Evolutionary conservation across 2,113 vertebrate species (phyloP).

Genomic region (Sardina pilchardus): DNA sequence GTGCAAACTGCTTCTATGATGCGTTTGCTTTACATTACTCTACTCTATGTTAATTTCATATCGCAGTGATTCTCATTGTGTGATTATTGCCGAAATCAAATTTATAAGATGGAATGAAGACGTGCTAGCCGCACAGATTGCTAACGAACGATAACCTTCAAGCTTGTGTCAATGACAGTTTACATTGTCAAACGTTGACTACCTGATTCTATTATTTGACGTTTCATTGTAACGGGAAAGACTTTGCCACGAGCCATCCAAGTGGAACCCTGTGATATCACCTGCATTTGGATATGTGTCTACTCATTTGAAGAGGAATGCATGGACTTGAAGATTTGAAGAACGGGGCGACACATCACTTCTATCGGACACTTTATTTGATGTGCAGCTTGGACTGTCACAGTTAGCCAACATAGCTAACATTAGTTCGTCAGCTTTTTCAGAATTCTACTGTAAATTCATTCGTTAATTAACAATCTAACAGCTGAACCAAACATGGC

Average conservation of each 20-base stretch:
- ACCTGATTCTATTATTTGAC: slow-evolving; percentile 20
- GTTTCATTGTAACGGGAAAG: not conserved
- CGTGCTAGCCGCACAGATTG: slow-evolving; percentile 11
- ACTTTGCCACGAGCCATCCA: not conserved
- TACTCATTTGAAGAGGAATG: slow-evolving; percentile 41
- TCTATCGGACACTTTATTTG: not conserved
- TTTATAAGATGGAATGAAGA: not conserved
- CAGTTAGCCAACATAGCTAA: slow-evolving; percentile 6
- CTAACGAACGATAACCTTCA: slow-evolving; percentile 51
- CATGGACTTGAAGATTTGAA: slow-evolving; percentile 27
- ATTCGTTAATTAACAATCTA: not conserved
- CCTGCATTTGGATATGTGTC: slow-evolving; percentile 6
- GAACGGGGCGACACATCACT: slow-evolving; percentile 23
- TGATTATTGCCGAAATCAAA: not conserved
- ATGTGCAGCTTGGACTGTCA: not conserved
- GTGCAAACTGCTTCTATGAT: not conserved
- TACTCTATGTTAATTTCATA: not conserved
- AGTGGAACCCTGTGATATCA: not conserved
- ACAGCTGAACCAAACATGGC: slow-evolving; percentile 43
- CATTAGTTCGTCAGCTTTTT: not conserved
- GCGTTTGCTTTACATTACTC: not conserved
- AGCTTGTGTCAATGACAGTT: slow-evolving; percentile 51
- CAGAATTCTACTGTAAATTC: not conserved
- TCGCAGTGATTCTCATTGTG: not conserved
- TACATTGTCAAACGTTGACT: not conserved